Percentiles rank a stretch among this genome's conserved stretches.
Conservation (phyloP, 2,113 vertebrate species). For the Vidua macroura region DNA sequence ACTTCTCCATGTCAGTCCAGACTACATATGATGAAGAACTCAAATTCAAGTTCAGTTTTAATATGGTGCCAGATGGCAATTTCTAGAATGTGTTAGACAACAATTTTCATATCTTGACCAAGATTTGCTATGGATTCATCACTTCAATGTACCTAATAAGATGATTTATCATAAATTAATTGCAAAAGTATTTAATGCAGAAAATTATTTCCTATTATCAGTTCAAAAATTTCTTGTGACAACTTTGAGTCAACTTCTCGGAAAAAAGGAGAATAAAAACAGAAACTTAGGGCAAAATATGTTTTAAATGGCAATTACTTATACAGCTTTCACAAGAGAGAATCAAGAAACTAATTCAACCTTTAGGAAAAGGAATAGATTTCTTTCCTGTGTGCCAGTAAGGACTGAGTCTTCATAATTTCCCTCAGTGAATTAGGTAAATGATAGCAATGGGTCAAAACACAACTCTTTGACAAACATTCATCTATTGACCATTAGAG, state of each 20-base stretch:
- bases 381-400: background rate
- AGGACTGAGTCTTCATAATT: background rate
- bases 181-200: background rate
- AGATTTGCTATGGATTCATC: background rate
- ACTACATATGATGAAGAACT: background rate
- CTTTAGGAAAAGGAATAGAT: background rate
- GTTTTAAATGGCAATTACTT: background rate
- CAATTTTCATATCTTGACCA: background rate
- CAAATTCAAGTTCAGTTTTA: background rate
- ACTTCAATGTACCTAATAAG: background rate
- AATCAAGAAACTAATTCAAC: background rate
- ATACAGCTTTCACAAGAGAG: background rate
- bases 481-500: accelerated
- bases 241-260: background rate
- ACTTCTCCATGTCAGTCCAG: background rate
- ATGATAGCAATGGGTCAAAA: background rate
- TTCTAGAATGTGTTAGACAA: background rate
- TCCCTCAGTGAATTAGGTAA: background rate
- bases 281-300: background rate
- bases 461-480: background rate
- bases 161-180: background rate
- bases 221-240: background rate
- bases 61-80: background rate
- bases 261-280: background rate
- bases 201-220: background rate